Evolutionary conservation across 1,140 invertebrate genomes (phyloP).

Genomic region (Caenorhabditis inopinata): DNA sequence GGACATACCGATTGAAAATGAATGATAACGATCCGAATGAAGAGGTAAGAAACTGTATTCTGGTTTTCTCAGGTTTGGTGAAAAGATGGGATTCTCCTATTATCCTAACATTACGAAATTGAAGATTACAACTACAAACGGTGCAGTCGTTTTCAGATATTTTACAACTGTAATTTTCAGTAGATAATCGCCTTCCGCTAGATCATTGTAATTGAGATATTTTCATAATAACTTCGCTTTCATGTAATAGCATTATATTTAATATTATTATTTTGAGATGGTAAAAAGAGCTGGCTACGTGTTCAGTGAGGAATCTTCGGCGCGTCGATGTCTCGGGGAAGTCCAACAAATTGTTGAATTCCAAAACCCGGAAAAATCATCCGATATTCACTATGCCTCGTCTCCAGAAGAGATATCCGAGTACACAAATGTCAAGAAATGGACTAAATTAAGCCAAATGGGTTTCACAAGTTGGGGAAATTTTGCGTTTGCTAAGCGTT

Average conservation of each 20-base stretch:
- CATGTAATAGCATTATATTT: too few species aligned
- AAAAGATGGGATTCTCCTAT: too few species aligned
- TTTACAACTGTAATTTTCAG: too few species aligned
- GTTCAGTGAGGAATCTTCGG: conserved; percentile 7
- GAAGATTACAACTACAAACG: too few species aligned
- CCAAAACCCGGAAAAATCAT: not conserved
- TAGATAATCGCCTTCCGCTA: too few species aligned
- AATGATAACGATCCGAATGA: not conserved
- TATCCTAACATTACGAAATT: too few species aligned
- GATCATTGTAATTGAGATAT: too few species aligned
- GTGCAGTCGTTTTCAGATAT: too few species aligned
- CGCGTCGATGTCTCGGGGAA: not conserved
- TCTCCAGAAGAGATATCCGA: not conserved
- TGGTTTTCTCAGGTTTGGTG: too few species aligned
- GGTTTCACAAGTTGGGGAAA: conserved; percentile 11
- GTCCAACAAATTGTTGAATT: not conserved
- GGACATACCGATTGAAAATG: not conserved
- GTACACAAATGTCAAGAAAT: not conserved
- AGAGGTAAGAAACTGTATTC: not conserved
- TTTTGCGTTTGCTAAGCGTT: conserved; percentile 24
- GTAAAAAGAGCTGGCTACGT: conserved; percentile 6
- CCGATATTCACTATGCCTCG: conserved; percentile 3
- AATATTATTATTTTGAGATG: not conserved
- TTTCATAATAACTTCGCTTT: too few species aligned
- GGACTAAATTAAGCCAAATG: not conserved